Base-by-base conservation (phyloP, 2,888 invertebrate genomes). In the Lasioglossum malachurum region DNA sequence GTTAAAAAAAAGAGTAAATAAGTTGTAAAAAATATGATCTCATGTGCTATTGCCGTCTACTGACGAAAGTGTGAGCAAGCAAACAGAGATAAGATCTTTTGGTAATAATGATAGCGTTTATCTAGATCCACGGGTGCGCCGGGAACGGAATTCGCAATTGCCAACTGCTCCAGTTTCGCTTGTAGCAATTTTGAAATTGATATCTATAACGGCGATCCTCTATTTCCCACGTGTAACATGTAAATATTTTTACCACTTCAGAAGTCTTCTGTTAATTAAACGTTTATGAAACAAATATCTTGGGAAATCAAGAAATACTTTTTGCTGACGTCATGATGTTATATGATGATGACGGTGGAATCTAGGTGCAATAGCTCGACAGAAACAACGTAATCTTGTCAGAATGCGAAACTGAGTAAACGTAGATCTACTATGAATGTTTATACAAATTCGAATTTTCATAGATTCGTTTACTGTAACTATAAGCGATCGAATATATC, bases 71-170 rank as follows among this genome's bases (percentile, higher is more conserved):
- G 73, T n/a, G 82, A 84, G 72, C 83, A 84, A 84, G 72, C 81
- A 84, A 80, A 89, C 75, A 81, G 64, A 76, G 86, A 87, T 88
- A 90, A 90, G 53, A 78, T 72, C 79, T 84, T 85, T 90, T 41
- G 82, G 80, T 53, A 80, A 82, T 84, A 78, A 67, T 19, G 87
- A 89, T 83, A 89, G 87, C 78, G n/a, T 84, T 78, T 91, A 91
- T 89, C 90, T 84, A 84, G 71, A 69, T 80, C 53, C 35, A 73
- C 38, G 60, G 69, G 5, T 49, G 16, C n/a, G 31, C 8, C 41
- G 14, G 16, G 31, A 71, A 60, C 60, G 64, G n/a, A 41, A 71
- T 60, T 44, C 38, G 12, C 8, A 2, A n/a, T 49, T 38, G 27
- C 16, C 4, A 41, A 53, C 38, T 60, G 69, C 35, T 75, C 49